phyloP scores from a whole-genome alignment of 2,888 invertebrate genomes.

The Trachelus troglodyta region DNA sequence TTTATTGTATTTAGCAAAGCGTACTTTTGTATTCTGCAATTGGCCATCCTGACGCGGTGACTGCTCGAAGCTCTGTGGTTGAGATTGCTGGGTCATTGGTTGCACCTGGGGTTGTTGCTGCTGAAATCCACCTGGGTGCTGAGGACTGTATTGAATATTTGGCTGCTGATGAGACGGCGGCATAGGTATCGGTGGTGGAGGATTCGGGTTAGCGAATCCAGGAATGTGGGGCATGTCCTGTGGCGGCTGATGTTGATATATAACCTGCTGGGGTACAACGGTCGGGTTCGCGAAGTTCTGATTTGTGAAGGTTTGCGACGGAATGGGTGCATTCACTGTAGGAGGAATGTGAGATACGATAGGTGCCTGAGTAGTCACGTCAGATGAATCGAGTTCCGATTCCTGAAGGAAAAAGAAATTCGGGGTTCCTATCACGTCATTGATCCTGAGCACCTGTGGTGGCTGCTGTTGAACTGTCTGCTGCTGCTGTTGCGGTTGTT shows the following conservation, averaged over 20 bases:
- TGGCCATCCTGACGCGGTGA: conserved; percentile 20
- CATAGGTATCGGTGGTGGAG: conserved; percentile 71
- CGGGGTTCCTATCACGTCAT: conserved; percentile 80
- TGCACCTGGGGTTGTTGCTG: conserved; percentile 36
- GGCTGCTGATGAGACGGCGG: conserved; percentile 67
- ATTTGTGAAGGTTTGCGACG: conserved; percentile 88
- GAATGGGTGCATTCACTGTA: conserved; percentile 73
- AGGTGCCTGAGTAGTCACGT: conserved; percentile 67
- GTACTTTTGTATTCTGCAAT: neutral
- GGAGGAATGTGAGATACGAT: conserved; percentile 64
- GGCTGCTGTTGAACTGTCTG: conserved; percentile 67
- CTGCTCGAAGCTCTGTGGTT: conserved; percentile 28
- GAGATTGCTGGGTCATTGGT: conserved; percentile 26
- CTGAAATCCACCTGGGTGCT: conserved; percentile 57
- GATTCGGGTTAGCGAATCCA: conserved; percentile 69
- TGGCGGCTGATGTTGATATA: conserved; percentile 66
- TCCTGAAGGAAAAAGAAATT: conserved; percentile 90
- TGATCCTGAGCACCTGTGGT: conserved; percentile 73
- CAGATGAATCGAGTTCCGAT: conserved; percentile 86
- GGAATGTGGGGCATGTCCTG: conserved; percentile 66
- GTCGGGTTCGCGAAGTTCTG: conserved; percentile 75
- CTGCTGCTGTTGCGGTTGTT: conserved; percentile 46
- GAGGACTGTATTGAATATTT: conserved; percentile 58
- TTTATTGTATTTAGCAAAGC: neutral
- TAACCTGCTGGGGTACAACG: conserved; percentile 59